Conservation (phyloP, 2,113 vertebrate species). For the Crypturellus undulatus region DNA sequence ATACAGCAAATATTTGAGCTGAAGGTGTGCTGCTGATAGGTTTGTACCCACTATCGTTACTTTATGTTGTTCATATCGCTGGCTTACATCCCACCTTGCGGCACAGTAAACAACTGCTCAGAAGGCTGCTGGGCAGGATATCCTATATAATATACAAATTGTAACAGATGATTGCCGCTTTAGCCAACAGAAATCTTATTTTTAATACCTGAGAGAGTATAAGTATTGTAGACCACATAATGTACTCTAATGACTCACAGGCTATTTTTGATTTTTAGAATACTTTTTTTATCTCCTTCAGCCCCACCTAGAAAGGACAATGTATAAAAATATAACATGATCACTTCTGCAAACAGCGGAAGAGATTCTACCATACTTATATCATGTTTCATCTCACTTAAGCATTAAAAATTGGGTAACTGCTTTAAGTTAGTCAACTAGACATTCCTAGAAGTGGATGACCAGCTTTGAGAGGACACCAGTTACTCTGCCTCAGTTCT, state of each 20-base stretch:
- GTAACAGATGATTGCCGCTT: conserved; percentile 1
- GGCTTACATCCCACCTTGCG: background rate
- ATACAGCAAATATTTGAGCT: conserved; percentile 62
- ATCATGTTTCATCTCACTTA: background rate
- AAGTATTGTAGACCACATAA: background rate
- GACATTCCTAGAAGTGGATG: background rate
- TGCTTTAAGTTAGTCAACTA: background rate
- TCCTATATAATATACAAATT: background rate
- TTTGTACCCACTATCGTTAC: background rate
- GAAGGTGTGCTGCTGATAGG: conserved; percentile 55
- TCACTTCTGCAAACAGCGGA: background rate
- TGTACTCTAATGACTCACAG: background rate
- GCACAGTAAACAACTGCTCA: background rate
- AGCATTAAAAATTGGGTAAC: background rate
- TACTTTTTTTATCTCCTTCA: background rate
- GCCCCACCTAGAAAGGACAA: background rate
- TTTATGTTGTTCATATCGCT: background rate
- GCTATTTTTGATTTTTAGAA: background rate
- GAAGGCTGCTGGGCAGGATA: background rate
- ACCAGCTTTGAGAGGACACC: background rate
- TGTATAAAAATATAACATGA: background rate
- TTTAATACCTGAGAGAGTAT: background rate
- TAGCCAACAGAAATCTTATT: conserved; percentile 10
- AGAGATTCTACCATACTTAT: background rate
- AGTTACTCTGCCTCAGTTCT: background rate